Conservation (phyloP, 2,888 invertebrate species). For the Lochmaea capreae region DNA sequence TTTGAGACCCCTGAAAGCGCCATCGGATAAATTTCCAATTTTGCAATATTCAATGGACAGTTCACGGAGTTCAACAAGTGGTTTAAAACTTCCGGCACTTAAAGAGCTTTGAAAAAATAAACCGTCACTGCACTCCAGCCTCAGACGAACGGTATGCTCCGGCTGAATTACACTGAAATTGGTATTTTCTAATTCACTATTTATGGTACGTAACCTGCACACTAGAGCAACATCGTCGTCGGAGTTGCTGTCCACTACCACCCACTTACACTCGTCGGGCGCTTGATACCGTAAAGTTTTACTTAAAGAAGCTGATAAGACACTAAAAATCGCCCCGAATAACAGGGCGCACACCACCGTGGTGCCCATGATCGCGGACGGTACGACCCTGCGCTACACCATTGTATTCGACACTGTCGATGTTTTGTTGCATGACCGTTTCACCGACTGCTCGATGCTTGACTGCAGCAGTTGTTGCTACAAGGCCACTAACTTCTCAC, state of each 20-base stretch:
- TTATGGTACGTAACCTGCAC: conserved; percentile 80
- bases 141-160: conserved; percentile 80
- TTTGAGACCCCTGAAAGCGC: conserved; percentile 83
- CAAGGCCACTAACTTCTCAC: conserved; percentile 65
- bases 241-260: conserved; percentile 73
- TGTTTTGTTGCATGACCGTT: conserved; percentile 64
- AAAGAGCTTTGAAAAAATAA: conserved; percentile 84
- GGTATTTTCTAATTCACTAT: conserved; percentile 84
- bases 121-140: conserved; percentile 84
- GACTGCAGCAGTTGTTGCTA: conserved; percentile 63
- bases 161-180: conserved; percentile 87
- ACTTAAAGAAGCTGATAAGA: conserved; percentile 72
- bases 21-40: conserved; percentile 83
- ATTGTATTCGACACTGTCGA: conserved; percentile 55
- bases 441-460: conserved; percentile 72
- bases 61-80: conserved; percentile 80
- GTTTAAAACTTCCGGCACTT: conserved; percentile 81
- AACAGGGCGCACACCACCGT: conserved; percentile 71
- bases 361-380: conserved; percentile 64
- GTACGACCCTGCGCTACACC: conserved; percentile 55
- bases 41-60: conserved; percentile 86
- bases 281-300: conserved; percentile 78
- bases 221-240: conserved; percentile 78
- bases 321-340: conserved; percentile 72
- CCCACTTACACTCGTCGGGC: conserved; percentile 86